These are phyloP conservation scores for Anodontia alba DNA, from an alignment of 2,888 invertebrate species.

Conservation along the genomic window DNA sequence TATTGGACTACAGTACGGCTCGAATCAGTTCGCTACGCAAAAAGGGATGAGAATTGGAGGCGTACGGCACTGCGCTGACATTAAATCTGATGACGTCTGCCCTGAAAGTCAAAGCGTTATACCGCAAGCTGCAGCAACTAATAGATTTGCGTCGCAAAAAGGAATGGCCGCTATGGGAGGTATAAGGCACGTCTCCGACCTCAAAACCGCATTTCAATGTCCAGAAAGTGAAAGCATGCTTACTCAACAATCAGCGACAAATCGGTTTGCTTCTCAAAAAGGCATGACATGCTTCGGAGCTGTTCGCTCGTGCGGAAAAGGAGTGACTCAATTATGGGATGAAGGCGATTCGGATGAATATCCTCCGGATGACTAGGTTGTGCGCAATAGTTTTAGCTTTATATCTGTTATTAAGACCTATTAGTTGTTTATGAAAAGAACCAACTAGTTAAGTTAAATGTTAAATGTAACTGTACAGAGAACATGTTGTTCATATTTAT, in stretches of 20 bases:
- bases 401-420: no score
- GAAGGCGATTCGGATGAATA: constrained; percentile 73
- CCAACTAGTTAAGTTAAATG: no score
- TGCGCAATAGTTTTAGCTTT: neutral
- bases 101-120: constrained; percentile 77
- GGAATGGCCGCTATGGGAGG: constrained; percentile 83
- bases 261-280: constrained; percentile 82
- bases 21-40: constrained; percentile 81
- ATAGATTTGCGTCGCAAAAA: constrained; percentile 80
- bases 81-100: constrained; percentile 79
- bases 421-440: no score
- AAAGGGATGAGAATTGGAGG: constrained; percentile 83
- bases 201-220: constrained; percentile 4
- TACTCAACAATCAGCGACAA: constrained; percentile 80
- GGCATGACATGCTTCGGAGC: constrained; percentile 81
- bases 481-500: no score
- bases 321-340: constrained; percentile 77
- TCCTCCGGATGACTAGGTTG: constrained; percentile 45
- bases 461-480: no score
- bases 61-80: constrained; percentile 80
- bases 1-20: constrained; percentile 80
- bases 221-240: constrained; percentile 45
- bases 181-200: constrained; percentile 80
- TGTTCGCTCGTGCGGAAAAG: constrained; percentile 79
- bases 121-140: constrained; percentile 81